Evolutionary conservation across 2,113 vertebrate genomes (phyloP), one percentile per base, ranked within the genome.

Genomic region (Perca schrenkii): DNA sequence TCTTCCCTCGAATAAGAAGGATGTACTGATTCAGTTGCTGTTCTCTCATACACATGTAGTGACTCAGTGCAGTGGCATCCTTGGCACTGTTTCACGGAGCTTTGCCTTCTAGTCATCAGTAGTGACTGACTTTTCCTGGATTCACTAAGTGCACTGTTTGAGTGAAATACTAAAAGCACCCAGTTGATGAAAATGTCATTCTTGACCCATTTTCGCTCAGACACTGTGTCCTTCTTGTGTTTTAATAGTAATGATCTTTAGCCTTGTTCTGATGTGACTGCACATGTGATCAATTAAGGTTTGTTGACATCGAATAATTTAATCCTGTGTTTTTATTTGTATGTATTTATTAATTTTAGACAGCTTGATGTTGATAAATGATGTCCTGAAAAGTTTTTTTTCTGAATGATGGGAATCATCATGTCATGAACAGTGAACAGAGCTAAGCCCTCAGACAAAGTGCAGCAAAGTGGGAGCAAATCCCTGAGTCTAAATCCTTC

Each of bases 381-480:
- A 84, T 60, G 72, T 81, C 74, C 86, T 86, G 49, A 80, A 90
- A 79, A 61, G 80, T 36, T 85, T 87, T 73, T 69, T 62, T 36
- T 34, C 6, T 77, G 79, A 84, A 76, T 52, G 83, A 91, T 31
- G 79, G 73, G 58, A 90, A 80, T 89, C 85, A 70, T 86, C 86
- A 83, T 80, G 86, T 93, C 80, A 71, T 40, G 17, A 86, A 80
- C 54, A 78, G 68, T 52, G 21, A 86, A 78, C 84, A 64, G 73
- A 63, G 77, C 54, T 92, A 94, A 83, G 87, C 83, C 71, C 75
- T 80, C 54, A 82, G 84, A 93, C 80, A 89, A 90, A 93, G 82
- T 88, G 86, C 77, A 88, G 83, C 46, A 80, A 84, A 89, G 83
- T 89, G 73, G 80, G 84, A 84, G 77, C 88, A 93, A 92, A 92